Base-by-base conservation (phyloP, 2,113 vertebrate species). In the Engystomops pustulosus region DNA sequence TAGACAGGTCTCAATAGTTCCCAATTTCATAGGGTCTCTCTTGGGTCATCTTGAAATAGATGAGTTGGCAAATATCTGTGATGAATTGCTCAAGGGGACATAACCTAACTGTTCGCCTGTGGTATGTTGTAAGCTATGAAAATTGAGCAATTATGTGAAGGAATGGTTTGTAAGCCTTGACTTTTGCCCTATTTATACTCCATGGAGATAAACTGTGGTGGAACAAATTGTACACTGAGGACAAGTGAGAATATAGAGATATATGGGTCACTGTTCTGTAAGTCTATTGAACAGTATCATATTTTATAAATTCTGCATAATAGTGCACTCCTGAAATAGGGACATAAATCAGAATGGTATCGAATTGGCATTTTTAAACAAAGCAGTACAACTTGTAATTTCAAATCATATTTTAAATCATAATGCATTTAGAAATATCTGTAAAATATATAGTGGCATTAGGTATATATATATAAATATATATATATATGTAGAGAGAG, bases 101-200 rank as follows among this genome's bases (percentile, higher is more conserved):
- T 78, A 87, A 88, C 45, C 67, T 88, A 89, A 81, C 80, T 86
- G 65, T 86, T 91, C 67, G 55, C 80, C 78, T 83, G 79, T 49
- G 88, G 86, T 86, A 91, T 83, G 78, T 82, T 88, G 74, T 86
- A 77, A 90, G 25, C 79, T 88, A 86, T 86, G 83, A 87, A 91
- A 90, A 91, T 83, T 80, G 85, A 90, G 47, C 85, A 90, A 87
- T 89, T 90, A 89, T 87, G 86, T 87, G 20, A 85, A 87, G 87
- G 88, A 85, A 90, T 87, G 88, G 81, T 89, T 89, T 85, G 76
- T 79, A 85, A 88, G 41, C 30, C 47, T n/a, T 86, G 86, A 86
- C 74, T 85, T 90, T 78, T 90, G 4, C 49, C 85, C 8, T 36
- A 32, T 85, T 10, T 45, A 5, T 85, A 55, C 81, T 70, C 30